Evolutionary conservation across 1,140 invertebrate species (phyloP), one percentile per base, ranked within the genome.

Genomic region (Daktulosphaira vitifoliae): DNA sequence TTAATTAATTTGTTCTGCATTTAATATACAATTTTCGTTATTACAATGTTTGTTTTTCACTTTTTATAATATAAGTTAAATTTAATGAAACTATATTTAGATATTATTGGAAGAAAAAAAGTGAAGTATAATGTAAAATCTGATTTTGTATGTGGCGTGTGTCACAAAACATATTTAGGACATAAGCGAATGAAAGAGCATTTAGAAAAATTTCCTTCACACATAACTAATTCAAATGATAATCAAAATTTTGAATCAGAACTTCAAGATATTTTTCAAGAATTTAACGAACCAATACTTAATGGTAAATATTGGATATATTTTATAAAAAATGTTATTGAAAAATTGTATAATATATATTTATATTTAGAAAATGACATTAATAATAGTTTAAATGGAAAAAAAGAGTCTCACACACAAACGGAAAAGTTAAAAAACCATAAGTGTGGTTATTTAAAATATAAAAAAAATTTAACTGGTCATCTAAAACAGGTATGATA

Each of bases 111-210:
- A 29, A 62, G 56, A 48, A 62, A 62, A 62, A 62, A 62, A 62
- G 56, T 62, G 46, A 62, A 62, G 29, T 62, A 62, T 2, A 48
- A 48, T 62, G 42, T 62, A 8, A 62, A 62, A 48, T 48, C 56
- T 29, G 42, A 62, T 48, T 62, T 48, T 48, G 16, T 62, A 4
- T 62, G 56, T 48, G 26, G 42, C 26, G 25, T 23, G 15, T 62
- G 56, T 33, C 23, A 42, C 46, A 62, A 48, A 62, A 62, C 42
- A 15, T 62, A 62, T 62, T 46, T 62, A 22, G 56, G 56, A 2
- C 56, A 62, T n/a, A 62, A 62, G 46, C 9, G 56, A 20, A 62
- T 62, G 42, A 38, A 62, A 62, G 42, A 62, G n/a, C 56, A 62
- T 48, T 46, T 62, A 8, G 56, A 46, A 48, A 62, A 3, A 5